These are phyloP conservation scores for Ceyx margarethae DNA, from an alignment of 2,113 vertebrate species.

Conservation along the genomic window DNA sequence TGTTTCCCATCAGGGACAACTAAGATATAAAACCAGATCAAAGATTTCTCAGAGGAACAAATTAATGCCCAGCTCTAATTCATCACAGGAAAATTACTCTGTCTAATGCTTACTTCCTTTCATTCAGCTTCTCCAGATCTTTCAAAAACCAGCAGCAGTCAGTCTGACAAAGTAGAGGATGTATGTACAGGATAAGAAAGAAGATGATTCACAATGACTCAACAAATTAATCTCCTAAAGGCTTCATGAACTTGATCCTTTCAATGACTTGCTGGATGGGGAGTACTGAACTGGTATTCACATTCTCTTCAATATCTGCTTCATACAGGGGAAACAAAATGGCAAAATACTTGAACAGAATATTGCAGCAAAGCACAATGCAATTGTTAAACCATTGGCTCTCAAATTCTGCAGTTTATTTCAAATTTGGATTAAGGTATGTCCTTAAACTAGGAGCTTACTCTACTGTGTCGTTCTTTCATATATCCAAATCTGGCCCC, in stretches of 20 bases:
- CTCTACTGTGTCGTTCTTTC: background rate
- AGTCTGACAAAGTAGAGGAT: constrained; percentile 26
- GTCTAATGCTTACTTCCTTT: constrained; percentile 51
- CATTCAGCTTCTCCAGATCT: constrained; percentile 16
- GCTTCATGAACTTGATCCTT: background rate
- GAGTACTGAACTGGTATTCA: background rate
- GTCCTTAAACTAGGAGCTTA: background rate
- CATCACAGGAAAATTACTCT: constrained; percentile 52
- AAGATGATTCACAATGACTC: background rate
- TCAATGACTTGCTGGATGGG: background rate
- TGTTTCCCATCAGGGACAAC: constrained; percentile 35
- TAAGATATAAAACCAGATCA: constrained; percentile 42
- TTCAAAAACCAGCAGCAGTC: constrained; percentile 31
- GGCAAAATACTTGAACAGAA: background rate
- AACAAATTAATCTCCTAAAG: constrained; percentile 6
- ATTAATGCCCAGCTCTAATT: constrained; percentile 52
- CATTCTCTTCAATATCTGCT: background rate
- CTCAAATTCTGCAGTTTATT: background rate
- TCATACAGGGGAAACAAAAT: background rate
- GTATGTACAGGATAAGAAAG: constrained; percentile 29
- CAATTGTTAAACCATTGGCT: background rate
- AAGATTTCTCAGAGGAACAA: constrained; percentile 48
- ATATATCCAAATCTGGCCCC: background rate
- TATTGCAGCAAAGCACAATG: background rate
- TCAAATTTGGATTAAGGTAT: background rate